Evolutionary conservation across 2,888 invertebrate genomes (phyloP).

Genomic region (Protophormia terraenovae): DNA sequence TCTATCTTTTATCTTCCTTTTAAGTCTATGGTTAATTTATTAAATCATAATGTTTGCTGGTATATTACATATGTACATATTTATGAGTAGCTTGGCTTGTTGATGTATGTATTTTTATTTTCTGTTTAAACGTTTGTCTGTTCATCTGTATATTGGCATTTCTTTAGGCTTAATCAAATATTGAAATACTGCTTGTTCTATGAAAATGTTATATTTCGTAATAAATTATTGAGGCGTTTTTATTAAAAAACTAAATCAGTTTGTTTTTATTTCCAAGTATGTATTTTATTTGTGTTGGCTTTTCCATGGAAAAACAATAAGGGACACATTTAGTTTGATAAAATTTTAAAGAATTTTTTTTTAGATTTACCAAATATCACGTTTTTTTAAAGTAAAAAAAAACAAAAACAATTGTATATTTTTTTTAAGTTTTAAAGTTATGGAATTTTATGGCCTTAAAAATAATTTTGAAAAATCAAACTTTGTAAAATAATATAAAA

Average conservation of each 20-base stretch:
- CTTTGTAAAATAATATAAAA: too few species aligned
- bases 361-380: too few species aligned
- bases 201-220: background rate
- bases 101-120: background rate
- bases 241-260: background rate
- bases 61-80: background rate
- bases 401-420: too few species aligned
- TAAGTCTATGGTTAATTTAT: too few species aligned
- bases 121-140: background rate
- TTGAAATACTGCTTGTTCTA: background rate
- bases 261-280: background rate
- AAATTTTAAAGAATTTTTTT: too few species aligned
- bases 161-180: constrained; percentile 22
- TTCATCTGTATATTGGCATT: background rate
- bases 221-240: background rate
- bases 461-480: too few species aligned
- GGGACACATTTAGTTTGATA: background rate
- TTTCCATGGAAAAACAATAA: background rate
- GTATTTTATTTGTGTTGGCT: too few species aligned
- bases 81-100: background rate
- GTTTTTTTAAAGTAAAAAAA: too few species aligned
- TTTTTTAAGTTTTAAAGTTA: too few species aligned
- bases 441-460: too few species aligned
- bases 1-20: too few species aligned
- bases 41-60: background rate